These are phyloP conservation scores for Protonemura montana DNA, from an alignment of 2,888 invertebrate genomes.

Conservation along the genomic window DNA sequence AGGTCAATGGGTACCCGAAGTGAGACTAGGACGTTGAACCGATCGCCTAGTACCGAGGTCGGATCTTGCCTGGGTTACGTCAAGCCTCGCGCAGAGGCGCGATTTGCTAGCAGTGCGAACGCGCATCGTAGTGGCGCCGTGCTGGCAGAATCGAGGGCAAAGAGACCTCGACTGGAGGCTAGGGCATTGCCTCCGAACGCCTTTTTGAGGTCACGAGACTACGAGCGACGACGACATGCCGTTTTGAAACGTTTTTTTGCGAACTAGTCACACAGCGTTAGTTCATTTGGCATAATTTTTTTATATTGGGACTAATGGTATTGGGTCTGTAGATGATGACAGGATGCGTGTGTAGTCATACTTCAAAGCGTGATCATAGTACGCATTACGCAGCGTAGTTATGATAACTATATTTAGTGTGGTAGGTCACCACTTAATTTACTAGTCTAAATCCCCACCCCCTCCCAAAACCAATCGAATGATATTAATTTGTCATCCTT, in stretches of 20 bases:
- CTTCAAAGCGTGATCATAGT: no score
- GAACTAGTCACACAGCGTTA: not conserved
- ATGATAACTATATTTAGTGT: not conserved
- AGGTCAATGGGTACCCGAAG: conserved; percentile 42
- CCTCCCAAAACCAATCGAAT: no score
- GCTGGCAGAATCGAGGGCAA: conserved; percentile 58
- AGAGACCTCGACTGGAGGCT: conserved; percentile 57
- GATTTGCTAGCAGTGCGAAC: conserved; percentile 13
- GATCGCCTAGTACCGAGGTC: conserved; percentile 56
- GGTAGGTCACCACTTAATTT: not conserved
- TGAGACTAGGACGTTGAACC: conserved; percentile 49
- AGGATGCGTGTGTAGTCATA: not conserved
- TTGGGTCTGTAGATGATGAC: not conserved
- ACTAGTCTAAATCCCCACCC: no score
- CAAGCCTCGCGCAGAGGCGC: conserved; percentile 51
- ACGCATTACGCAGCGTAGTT: not conserved
- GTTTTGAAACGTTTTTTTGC: conserved; percentile 38
- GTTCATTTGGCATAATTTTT: not conserved
- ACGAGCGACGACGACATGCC: conserved; percentile 18
- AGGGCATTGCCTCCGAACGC: conserved; percentile 60
- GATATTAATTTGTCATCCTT: no score
- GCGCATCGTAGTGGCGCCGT: not conserved
- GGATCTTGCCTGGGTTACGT: conserved; percentile 40
- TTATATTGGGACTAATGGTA: not conserved
- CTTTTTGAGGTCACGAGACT: conserved; percentile 59